Evolutionary conservation across 2,888 invertebrate genomes (phyloP).

Genomic region (Melanostoma mellinum): DNA sequence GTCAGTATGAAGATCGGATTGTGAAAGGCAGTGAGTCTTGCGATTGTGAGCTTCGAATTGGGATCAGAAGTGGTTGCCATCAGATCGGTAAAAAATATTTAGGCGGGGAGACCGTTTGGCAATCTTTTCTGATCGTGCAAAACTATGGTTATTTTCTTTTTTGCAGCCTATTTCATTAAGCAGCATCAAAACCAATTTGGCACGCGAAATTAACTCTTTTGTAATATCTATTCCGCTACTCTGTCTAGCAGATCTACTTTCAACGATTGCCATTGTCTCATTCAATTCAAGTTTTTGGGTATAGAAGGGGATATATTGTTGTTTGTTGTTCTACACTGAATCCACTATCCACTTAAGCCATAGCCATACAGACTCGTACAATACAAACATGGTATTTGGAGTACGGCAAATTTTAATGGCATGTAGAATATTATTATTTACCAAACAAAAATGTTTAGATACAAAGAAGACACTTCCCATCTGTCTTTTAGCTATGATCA

Average conservation of each 20-base stretch:
- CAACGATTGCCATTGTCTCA: conserved; percentile 29
- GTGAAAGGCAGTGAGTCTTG: too few species aligned
- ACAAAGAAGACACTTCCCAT: too few species aligned
- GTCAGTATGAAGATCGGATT: conserved; percentile 1
- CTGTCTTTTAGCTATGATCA: too few species aligned
- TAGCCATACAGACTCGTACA: not conserved
- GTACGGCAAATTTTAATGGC: not conserved
- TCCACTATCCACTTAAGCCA: conserved; percentile 22
- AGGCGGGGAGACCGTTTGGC: too few species aligned
- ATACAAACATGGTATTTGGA: not conserved
- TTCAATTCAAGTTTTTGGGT: conserved; percentile 25
- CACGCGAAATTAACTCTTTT: conserved; percentile 27
- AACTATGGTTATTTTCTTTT: too few species aligned
- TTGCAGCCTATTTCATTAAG: conserved; percentile 7
- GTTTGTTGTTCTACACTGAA: not conserved
- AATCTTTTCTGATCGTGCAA: conserved; percentile 9
- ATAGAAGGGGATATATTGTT: conserved; percentile 2
- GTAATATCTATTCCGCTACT: conserved; percentile 16
- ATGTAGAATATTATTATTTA: not conserved
- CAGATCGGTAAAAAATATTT: not conserved
- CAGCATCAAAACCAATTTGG: conserved; percentile 13
- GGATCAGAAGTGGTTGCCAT: too few species aligned
- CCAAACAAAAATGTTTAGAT: too few species aligned
- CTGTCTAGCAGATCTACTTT: conserved; percentile 1
- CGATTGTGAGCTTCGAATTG: too few species aligned